A percentile compares a stretch with the other conserved stretches of the same genome.
phyloP scores from a whole-genome alignment of 1,140 invertebrate genomes.

The Orchestia grillus region DNA sequence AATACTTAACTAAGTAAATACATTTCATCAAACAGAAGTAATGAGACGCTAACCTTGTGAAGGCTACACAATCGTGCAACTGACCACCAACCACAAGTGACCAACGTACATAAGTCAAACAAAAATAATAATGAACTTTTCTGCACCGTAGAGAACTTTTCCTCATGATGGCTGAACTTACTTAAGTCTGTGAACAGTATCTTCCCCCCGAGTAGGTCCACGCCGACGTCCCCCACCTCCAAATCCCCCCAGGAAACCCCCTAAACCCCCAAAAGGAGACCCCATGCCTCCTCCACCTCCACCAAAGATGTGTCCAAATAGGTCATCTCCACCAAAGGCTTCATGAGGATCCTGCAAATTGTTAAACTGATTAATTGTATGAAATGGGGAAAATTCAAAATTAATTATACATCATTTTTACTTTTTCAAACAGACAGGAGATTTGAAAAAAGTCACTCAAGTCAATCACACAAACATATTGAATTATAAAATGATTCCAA shows the following conservation, averaged over 20 bases:
- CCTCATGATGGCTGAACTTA: too few relatives aligned
- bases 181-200: conserved; percentile 80
- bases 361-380: neutral
- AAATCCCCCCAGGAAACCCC: conserved; percentile 73
- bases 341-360: conserved; percentile 41
- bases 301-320: conserved; percentile 77
- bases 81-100: too few relatives aligned
- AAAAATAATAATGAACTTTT: conserved; percentile 5
- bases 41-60: too few relatives aligned
- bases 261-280: conserved; percentile 72
- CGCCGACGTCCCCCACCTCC: conserved; percentile 72
- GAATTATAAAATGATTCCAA: neutral
- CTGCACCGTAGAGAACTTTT: too few relatives aligned
- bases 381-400: neutral
- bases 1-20: too few relatives aligned
- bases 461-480: neutral
- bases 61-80: too few relatives aligned
- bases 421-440: too few relatives aligned
- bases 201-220: conserved; percentile 76
- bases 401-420: neutral
- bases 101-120: conserved; percentile 26
- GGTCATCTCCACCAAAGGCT: conserved; percentile 72
- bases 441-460: neutral
- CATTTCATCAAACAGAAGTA: too few relatives aligned
- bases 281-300: conserved; percentile 75